Conservation (phyloP, 1,140 invertebrate genomes). For the Andrena cerasifolii region DNA sequence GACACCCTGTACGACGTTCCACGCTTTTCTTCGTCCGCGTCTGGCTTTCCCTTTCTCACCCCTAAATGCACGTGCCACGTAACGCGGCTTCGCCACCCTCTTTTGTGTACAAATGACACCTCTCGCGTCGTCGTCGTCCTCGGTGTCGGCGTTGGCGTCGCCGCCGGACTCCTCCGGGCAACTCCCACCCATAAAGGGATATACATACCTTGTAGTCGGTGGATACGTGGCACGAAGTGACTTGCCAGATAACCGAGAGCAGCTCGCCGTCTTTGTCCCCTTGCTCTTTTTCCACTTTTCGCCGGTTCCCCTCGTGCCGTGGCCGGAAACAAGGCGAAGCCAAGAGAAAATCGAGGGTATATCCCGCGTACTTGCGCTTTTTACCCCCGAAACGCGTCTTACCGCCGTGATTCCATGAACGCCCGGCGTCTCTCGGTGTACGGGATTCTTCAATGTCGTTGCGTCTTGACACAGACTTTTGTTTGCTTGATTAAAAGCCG, state of each 20-base stretch:
- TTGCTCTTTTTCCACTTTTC: conserved; percentile 14
- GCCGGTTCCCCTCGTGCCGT: conserved; percentile 27
- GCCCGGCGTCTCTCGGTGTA: not conserved
- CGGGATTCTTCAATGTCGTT: not conserved
- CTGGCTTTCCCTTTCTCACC: conserved; percentile 15
- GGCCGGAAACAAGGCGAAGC: conserved; percentile 17
- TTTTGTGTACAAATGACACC: conserved; percentile 52
- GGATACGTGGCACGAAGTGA: conserved; percentile 40
- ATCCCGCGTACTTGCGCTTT: conserved; percentile 35
- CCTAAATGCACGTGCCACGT: conserved; percentile 27
- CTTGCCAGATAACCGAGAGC: conserved; percentile 48
- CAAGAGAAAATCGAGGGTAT: conserved; percentile 38
- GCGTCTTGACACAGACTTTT: too few species aligned
- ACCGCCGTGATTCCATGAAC: not conserved
- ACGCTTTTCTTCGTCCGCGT: conserved; percentile 16
- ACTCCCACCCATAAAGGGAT: conserved; percentile 46
- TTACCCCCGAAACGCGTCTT: conserved; percentile 13
- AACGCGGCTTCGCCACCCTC: conserved; percentile 35
- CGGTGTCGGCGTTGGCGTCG: conserved; percentile 16
- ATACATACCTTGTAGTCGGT: conserved; percentile 56
- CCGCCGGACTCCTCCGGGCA: conserved; percentile 19
- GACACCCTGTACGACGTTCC: too few species aligned
- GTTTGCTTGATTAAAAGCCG: too few species aligned
- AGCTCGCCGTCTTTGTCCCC: not conserved
- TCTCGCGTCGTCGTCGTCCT: conserved; percentile 25